A percentile compares a stretch with the other conserved stretches of the same genome.
Conservation (phyloP, 1,140 invertebrate species). For the Drosophila ananassae region DNA sequence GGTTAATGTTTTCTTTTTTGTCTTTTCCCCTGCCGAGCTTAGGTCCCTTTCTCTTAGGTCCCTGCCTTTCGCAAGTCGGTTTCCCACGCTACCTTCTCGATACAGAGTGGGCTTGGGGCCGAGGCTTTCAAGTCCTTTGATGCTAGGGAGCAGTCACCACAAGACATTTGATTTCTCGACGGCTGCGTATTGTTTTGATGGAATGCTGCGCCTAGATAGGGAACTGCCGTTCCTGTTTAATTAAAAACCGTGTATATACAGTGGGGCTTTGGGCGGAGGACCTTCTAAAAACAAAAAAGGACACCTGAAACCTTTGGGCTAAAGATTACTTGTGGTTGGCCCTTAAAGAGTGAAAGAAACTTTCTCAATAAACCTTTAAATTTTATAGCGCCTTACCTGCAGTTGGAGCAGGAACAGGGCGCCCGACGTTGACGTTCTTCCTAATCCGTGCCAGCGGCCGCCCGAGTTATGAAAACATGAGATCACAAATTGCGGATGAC, state of each 20-base stretch:
- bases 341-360: neutral
- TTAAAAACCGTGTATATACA: conserved; percentile 26
- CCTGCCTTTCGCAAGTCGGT: conserved; percentile 7
- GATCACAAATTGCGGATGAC: conserved; percentile 62
- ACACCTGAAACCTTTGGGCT: too few relatives aligned
- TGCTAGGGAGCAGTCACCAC: conserved; percentile 13
- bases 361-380: too few relatives aligned
- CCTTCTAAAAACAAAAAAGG: neutral
- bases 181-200: conserved; percentile 17
- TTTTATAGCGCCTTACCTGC: conserved; percentile 21
- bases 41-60: conserved; percentile 12
- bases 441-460: conserved; percentile 46
- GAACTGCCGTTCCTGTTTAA: conserved; percentile 16
- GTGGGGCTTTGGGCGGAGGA: neutral
- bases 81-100: conserved; percentile 2
- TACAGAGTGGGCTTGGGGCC: neutral
- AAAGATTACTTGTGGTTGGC: too few relatives aligned
- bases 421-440: conserved; percentile 44
- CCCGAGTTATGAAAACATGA: conserved; percentile 62
- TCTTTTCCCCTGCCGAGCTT: neutral
- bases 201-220: conserved; percentile 3
- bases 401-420: conserved; percentile 11
- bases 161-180: conserved; percentile 20
- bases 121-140: conserved; percentile 21
- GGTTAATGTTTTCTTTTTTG: conserved; percentile 51